Evolutionary conservation across 2,888 invertebrate species (phyloP), one percentile per base, ranked within the genome.

Genomic region (Slavum lentiscoides): DNA sequence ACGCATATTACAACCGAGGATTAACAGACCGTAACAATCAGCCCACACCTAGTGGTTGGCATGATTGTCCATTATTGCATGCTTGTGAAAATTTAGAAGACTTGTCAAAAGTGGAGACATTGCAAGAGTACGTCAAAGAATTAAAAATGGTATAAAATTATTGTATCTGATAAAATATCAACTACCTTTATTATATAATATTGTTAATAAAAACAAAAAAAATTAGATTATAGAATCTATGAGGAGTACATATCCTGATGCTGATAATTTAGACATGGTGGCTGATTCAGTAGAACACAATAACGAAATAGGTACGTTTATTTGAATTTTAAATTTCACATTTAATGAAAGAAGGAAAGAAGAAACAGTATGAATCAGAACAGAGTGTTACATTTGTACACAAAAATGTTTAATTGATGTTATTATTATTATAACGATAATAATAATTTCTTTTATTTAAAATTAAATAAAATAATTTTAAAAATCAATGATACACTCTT

Each of bases 1-100:
- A 98, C 88, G 93, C 92, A 11, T 94, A 93, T 86, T 98, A 90
- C 88, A 98, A 98, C 87, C 98, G 98, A 88, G 97, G 96, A 0
- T 95, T 94, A 0, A 91, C 93, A 85, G 98, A 98, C 0, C 91
- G 93, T 3, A 96, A 96, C 85, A 90, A 88, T 76, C 70, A 90
- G 82, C 89, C 91, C 59, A 93, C 92, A 86, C 98, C 93, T 0
- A 91, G 91, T 13, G 96, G 98, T 87, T 98, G 96, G 94, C 96
- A 98, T 86, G 90, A 92, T 85, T 92, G 92, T 87, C 91, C 91
- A 83, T 96, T 98, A 91, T 97, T 97, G 93, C 95, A 97, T 84
- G 94, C 97, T 0, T 98, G 97, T 97, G 92, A 91, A 85, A 91
- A 90, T 84, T 88, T 97, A 67, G 95, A 95, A 0, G 90, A 93